Evolutionary conservation across 2,888 invertebrate species (phyloP).

Genomic region (Habrosyne pyritoides): DNA sequence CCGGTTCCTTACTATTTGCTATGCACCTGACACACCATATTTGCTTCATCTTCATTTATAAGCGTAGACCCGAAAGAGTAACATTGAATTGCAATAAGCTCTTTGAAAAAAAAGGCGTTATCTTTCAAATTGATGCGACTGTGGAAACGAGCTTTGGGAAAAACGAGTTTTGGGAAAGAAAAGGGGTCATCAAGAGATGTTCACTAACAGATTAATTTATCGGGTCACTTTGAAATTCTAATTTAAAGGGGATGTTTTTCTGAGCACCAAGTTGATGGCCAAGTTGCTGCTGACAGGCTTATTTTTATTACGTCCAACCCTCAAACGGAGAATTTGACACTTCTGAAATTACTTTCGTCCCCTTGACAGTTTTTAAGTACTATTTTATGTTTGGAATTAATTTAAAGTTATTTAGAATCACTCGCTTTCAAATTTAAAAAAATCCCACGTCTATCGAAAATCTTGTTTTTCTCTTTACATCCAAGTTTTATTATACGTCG

Average conservation of each 20-base stretch:
- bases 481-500: too few species aligned
- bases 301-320: constrained; percentile 2
- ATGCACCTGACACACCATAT: too few species aligned
- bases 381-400: neutral
- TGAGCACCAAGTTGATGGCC: constrained; percentile 5
- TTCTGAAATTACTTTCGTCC: constrained; percentile 5
- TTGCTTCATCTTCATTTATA: too few species aligned
- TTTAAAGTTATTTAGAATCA: neutral
- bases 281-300: constrained; percentile 8
- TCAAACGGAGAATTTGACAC: constrained; percentile 6
- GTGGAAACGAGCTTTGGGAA: constrained; percentile 23
- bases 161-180: too few species aligned
- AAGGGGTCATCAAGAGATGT: constrained; percentile 23
- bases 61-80: too few species aligned
- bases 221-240: constrained; percentile 41
- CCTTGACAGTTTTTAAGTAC: neutral
- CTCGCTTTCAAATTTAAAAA: neutral
- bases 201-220: constrained; percentile 40
- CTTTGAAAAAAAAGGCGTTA: neutral
- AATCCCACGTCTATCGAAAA: too few species aligned
- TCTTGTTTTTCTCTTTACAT: too few species aligned
- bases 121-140: neutral
- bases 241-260: constrained; percentile 33
- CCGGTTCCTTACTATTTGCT: too few species aligned
- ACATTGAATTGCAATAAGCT: too few species aligned